Conservation (phyloP, 2,113 vertebrate species). For the Oenanthe melanoleuca region DNA sequence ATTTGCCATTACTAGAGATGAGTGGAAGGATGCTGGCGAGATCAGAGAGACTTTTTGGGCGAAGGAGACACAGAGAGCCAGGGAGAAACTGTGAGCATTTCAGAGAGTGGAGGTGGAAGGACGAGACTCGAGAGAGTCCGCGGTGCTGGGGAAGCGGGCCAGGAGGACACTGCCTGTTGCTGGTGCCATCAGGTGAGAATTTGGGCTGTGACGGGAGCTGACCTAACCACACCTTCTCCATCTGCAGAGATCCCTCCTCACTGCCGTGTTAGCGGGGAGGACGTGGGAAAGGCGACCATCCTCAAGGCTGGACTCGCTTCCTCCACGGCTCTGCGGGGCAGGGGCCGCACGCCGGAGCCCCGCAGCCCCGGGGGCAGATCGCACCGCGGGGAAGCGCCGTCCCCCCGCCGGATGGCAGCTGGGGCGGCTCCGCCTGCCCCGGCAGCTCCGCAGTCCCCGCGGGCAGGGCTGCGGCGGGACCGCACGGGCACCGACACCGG, state of each 20-base stretch:
- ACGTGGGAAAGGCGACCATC: neutral
- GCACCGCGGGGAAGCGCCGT: no score
- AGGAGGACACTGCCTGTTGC: slow-evolving; percentile 8
- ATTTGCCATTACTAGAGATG: neutral
- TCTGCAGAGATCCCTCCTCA: neutral
- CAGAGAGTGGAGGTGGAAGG: neutral
- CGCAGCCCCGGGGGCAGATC: neutral
- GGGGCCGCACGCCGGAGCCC: neutral
- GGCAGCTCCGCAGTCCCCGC: neutral
- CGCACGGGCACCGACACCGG: neutral
- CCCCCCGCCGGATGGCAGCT: no score
- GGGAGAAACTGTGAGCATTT: neutral
- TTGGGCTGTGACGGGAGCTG: neutral
- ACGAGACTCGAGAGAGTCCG: no score
- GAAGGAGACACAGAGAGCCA: neutral
- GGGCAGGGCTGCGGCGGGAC: neutral
- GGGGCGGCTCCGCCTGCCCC: neutral
- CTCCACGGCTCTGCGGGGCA: neutral
- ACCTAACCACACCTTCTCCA: neutral
- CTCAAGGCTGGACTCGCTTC: neutral
- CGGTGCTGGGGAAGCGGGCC: neutral
- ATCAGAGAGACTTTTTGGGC: neutral
- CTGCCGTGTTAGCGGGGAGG: neutral
- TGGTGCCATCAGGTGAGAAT: neutral
- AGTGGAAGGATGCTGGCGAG: neutral